Evolutionary conservation across 1,140 invertebrate genomes (phyloP), one percentile per base, ranked within the genome.

Genomic region (Drosophila cardini): DNA sequence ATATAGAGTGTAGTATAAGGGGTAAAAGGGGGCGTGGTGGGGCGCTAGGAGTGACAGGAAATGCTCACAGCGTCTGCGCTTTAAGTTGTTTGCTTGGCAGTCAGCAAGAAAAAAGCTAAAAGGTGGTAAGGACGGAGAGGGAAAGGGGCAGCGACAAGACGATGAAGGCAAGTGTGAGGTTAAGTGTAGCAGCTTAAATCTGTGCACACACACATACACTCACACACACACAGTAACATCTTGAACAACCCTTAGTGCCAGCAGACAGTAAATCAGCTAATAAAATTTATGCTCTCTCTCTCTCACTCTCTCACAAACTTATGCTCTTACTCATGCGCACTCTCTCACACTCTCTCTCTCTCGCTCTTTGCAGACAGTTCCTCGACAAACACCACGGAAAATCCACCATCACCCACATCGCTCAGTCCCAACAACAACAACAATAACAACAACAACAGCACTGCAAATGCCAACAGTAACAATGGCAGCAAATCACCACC

Each of bases 311-410:
- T 67, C 46, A 38, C 64, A 11, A n/a, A 38, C 13, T 16, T 10
- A 13, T 15, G 36, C 70, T 67, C 91, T 92, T 94, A 67, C 63
- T 67, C 38, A 55, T 55, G 50, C 38, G 15, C 75, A 58, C 48
- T 67, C 30, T 60, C 32, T 48, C 30, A 15, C 43, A 38, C 64
- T 84, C 91, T 89, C 62, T 43, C 64, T 68, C 56, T 58, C 90
- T 92, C 56, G 52, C 70, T 90, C 91, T 92, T 94, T 94, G 53
- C 94, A 96, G 95, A 95, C 85, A 95, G 95, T 73, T 95, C 95
- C 38, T 94, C 93, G 34, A 95, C 94, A 30, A 92, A 92, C 56
- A 92, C 90, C 13, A 92, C 91, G 8, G 91, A 92, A 62, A 92
- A 92, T 85, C 87, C 90, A 32, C 92, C 91, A 53, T 92, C 91